phyloP scores from a whole-genome alignment of 2,113 vertebrate species.

The Antechinus flavipes region DNA sequence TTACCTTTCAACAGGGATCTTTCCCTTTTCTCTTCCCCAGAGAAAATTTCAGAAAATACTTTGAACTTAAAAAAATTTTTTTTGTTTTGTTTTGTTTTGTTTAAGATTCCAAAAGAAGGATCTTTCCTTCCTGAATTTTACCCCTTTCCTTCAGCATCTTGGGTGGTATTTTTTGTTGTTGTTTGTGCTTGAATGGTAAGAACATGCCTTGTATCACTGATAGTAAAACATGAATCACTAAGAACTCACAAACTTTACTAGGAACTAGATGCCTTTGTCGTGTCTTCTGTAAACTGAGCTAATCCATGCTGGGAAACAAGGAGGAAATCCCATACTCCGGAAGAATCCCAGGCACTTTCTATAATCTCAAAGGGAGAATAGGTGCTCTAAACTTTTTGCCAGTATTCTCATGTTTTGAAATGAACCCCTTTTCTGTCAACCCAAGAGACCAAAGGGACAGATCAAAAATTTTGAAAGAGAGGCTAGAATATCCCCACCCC shows the following conservation, averaged over 20 bases:
- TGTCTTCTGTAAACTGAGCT: not conserved
- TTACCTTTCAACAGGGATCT: not conserved
- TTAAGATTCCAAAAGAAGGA: not conserved
- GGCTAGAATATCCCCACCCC: not conserved
- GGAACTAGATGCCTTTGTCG: not conserved
- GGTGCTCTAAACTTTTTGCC: not conserved
- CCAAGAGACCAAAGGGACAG: not conserved
- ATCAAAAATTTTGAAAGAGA: not conserved
- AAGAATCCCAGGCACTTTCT: not conserved
- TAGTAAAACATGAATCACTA: not conserved
- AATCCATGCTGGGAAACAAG: not conserved
- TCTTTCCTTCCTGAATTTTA: not conserved
- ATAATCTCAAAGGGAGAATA: not conserved
- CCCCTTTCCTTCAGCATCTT: not conserved
- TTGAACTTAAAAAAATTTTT: not conserved
- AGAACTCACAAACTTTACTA: not conserved
- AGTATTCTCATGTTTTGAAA: not conserved
- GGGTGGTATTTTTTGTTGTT: not conserved
- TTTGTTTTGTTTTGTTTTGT: too few relatives aligned
- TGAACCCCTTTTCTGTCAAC: not conserved
- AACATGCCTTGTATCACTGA: not conserved
- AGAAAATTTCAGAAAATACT: not conserved
- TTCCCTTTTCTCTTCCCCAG: not conserved
- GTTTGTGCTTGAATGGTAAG: not conserved
- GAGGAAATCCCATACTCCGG: not conserved